Percentiles rank a stretch among this genome's conserved stretches.
Conservation (phyloP, 2,888 invertebrate genomes). For the Eupsilia transversa region DNA sequence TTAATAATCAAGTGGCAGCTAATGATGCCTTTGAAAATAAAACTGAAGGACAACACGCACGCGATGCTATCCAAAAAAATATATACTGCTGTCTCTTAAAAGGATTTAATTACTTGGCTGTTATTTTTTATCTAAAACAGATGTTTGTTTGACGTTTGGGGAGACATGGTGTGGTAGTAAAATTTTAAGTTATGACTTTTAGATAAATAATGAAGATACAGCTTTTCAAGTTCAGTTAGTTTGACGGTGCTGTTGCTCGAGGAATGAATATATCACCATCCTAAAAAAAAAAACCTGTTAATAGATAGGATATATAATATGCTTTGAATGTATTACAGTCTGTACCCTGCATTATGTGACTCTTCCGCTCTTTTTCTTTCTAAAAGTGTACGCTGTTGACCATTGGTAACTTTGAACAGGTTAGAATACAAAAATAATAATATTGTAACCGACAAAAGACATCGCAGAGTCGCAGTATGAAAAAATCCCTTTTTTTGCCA, state of each 20-base stretch:
- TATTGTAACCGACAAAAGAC: neutral
- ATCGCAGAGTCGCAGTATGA: neutral
- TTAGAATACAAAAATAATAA: neutral
- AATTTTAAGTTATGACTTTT: neutral
- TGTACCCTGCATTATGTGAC: no score
- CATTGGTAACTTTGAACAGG: neutral
- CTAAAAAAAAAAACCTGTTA: no score
- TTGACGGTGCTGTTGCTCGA: neutral
- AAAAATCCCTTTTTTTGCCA: slow-evolving; percentile 3
- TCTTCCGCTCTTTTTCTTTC: no score
- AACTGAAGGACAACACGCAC: slow-evolving; percentile 20
- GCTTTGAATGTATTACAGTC: no score
- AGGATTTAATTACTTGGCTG: slow-evolving; percentile 3
- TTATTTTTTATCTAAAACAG: slow-evolving; percentile 14
- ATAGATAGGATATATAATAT: no score
- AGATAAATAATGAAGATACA: neutral
- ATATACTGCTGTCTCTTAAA: neutral
- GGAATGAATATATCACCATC: no score
- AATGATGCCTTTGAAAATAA: slow-evolving; percentile 28
- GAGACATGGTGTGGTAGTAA: neutral
- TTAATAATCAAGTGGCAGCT: slow-evolving; percentile 34
- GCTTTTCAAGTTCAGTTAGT: neutral
- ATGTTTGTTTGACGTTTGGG: slow-evolving; percentile 17
- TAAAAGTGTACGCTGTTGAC: no score
- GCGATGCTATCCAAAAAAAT: slow-evolving; percentile 28